Base-by-base conservation (phyloP, 53 echinoderm and acorn worm genomes). In the Hippasteria phrygiana region DNA sequence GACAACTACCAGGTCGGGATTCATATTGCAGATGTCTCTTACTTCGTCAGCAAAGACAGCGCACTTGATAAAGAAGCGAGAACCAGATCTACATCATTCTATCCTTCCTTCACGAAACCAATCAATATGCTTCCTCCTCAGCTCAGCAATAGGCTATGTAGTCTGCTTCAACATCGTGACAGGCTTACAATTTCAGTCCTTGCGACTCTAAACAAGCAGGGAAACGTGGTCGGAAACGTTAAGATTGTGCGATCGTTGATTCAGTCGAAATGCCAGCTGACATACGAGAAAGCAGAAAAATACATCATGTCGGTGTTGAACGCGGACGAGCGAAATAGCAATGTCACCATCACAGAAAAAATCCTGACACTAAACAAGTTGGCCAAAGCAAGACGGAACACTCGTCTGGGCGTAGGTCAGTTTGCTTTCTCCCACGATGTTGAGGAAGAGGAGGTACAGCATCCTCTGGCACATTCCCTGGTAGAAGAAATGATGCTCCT, bases 1-100 rank as follows among this genome's bases (percentile, higher is more conserved):
- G 55, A 70, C 27, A 73, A 81, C 73, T 93, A 75, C 45, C 29
- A 48, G 29, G 91, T 96, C 29, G 96, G 96, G 6, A 90, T 96
- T 3, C 96, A 96, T 80, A 96, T 96, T 62, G 89, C 96, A 43
- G 96, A 96, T 89, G 96, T 91, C 0, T 93, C 94, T 20, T 91
- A 87, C 55, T 90, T 88, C 42, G 87, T 89, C n/a, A 62, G 47
- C 9, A 20, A 87, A 62, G 80, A 80, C 40, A 82, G 78, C 12
- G 0, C 37, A 3, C 36, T 93, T 6, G 97, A 97, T 66, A 73
- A 51, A 26, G 92, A 93, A 32, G 97, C 95, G 8, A 29, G 43
- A 33, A 88, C 69, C 31, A 83, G 92, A 35, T 93, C 88, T 13
- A 93, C 93, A n/a, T 75, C 97, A 16, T 97, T 93, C 50, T 93